Conservation (phyloP, 1,140 invertebrate species). For the Dendrolimus kikuchii region DNA sequence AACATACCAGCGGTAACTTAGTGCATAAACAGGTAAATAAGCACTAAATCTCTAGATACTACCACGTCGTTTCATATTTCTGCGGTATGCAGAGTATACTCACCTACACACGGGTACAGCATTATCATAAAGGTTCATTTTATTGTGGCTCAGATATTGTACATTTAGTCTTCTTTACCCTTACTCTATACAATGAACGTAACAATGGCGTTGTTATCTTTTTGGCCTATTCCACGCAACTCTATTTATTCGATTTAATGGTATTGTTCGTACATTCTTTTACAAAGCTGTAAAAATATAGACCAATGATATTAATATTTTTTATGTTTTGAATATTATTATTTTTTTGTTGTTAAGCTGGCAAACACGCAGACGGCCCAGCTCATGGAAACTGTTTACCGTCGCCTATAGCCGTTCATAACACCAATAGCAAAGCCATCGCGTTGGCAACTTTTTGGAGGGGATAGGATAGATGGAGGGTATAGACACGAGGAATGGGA, state of each 20-base stretch:
- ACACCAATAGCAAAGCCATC: too few relatives aligned
- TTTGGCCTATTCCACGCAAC: slow-evolving; percentile 2
- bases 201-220: slow-evolving; percentile 17
- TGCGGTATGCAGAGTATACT: slow-evolving; percentile 13
- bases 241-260: slow-evolving; percentile 2
- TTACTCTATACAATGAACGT: slow-evolving; percentile 18
- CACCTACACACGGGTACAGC: slow-evolving; percentile 14
- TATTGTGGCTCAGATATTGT: slow-evolving; percentile 30
- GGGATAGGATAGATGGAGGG: too few relatives aligned
- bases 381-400: too few relatives aligned
- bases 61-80: slow-evolving; percentile 16
- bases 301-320: too few relatives aligned
- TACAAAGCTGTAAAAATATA: too few relatives aligned
- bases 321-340: too few relatives aligned
- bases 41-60: slow-evolving; percentile 11
- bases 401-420: too few relatives aligned
- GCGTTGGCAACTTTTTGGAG: too few relatives aligned
- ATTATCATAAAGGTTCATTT: slow-evolving; percentile 33
- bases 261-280: too few relatives aligned
- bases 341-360: too few relatives aligned
- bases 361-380: too few relatives aligned
- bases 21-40: slow-evolving; percentile 8
- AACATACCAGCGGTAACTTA: neutral
- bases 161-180: slow-evolving; percentile 17
- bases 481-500: too few relatives aligned